Conservation (phyloP, 2,797 vertebrate species). For the Meriones psammophilus region DNA sequence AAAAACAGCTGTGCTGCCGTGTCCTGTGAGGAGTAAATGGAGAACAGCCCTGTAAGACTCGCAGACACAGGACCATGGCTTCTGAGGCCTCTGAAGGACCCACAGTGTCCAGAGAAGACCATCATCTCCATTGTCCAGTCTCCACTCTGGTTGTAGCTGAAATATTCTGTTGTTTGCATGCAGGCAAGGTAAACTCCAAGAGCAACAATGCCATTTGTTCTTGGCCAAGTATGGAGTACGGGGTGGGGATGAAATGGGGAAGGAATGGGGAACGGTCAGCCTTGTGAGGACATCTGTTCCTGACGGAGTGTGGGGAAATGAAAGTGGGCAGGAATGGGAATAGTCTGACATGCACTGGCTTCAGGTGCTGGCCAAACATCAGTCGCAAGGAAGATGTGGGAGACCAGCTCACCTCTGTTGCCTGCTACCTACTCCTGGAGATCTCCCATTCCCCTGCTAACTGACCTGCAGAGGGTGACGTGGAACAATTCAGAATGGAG, state of each 20-base stretch:
- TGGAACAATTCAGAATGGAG: neutral
- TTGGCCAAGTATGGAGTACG: neutral
- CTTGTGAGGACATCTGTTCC: neutral
- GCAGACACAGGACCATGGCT: neutral
- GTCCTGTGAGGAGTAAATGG: neutral
- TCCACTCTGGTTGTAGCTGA: neutral
- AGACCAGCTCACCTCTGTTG: neutral
- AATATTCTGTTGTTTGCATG: neutral
- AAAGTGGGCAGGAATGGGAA: neutral
- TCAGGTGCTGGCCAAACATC: neutral
- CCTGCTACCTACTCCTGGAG: neutral
- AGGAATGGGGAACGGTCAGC: neutral
- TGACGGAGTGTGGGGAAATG: neutral
- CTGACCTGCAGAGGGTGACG: neutral
- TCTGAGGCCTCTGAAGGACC: neutral
- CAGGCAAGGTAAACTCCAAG: neutral
- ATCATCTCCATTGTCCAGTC: neutral
- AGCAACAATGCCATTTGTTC: neutral
- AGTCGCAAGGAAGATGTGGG: neutral
- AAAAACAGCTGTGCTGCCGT: neutral
- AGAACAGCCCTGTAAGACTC: neutral
- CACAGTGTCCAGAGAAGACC: neutral
- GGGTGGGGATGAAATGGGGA: neutral
- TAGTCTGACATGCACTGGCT: neutral
- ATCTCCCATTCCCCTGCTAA: neutral